phyloP scores from a whole-genome alignment of 2,797 vertebrate species.

The Harpagifer antarcticus region DNA sequence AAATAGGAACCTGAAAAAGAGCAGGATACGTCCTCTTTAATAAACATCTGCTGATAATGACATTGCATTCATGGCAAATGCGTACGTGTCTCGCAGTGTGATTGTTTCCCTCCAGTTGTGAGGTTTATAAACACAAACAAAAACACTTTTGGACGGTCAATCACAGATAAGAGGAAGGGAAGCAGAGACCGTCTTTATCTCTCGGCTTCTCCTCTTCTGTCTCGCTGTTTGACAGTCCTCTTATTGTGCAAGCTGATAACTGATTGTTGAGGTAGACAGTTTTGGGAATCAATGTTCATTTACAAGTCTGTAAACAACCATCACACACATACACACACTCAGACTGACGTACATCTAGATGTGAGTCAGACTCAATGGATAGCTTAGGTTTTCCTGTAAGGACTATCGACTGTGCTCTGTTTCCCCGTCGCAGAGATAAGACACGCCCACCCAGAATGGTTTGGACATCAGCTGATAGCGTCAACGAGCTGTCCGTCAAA shows the following conservation, averaged over 20 bases:
- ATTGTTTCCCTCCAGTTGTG: not conserved
- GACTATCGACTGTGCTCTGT: conserved; percentile 36
- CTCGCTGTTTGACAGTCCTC: conserved; percentile 24
- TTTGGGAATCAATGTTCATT: conserved; percentile 71
- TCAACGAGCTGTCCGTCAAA: conserved; percentile 45
- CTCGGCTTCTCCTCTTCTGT: conserved; percentile 5
- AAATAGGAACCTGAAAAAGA: too few relatives aligned
- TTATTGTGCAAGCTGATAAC: conserved; percentile 27
- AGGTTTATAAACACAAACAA: conserved; percentile 27
- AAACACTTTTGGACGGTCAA: conserved; percentile 15
- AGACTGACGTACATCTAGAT: conserved; percentile 45
- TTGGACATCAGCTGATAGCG: conserved; percentile 43
- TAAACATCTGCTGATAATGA: too few relatives aligned
- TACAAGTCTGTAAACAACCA: conserved; percentile 64
- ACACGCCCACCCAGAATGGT: conserved; percentile 46
- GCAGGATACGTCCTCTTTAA: too few relatives aligned
- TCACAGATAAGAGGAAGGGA: conserved; percentile 46
- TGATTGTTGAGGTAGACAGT: conserved; percentile 60
- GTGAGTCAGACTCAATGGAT: conserved; percentile 45
- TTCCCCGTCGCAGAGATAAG: conserved; percentile 53
- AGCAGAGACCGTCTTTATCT: conserved; percentile 29
- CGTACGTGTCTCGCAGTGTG: too few relatives aligned
- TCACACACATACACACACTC: conserved; percentile 33
- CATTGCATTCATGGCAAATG: too few relatives aligned
- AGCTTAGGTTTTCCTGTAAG: conserved; percentile 38